phyloP scores from a whole-genome alignment of 1,140 invertebrate genomes.

The Hylaeus anthracinus region DNA sequence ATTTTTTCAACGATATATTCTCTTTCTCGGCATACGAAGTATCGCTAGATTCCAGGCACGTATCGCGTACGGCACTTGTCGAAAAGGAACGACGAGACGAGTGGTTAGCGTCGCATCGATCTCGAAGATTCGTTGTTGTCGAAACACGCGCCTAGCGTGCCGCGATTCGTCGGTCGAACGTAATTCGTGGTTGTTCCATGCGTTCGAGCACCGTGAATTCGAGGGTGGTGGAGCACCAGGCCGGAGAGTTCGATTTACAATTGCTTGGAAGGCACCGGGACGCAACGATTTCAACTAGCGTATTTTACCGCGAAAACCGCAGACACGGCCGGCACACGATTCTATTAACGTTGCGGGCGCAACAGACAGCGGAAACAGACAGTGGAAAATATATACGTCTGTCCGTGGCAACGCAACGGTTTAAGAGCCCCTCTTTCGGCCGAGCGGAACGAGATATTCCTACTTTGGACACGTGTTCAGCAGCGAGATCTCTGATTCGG shows the following conservation, averaged over 20 bases:
- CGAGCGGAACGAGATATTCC: neutral
- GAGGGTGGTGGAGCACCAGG: too few species aligned
- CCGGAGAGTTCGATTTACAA: constrained; percentile 13
- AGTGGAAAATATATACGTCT: constrained; percentile 1
- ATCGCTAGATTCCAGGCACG: too few species aligned
- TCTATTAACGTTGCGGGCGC: constrained; percentile 10
- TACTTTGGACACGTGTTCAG: neutral
- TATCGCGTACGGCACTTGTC: too few species aligned
- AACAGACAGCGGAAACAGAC: neutral
- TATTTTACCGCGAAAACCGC: constrained; percentile 26
- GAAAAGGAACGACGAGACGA: too few species aligned
- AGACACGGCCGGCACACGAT: neutral
- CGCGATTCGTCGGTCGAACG: too few species aligned
- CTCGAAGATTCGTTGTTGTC: neutral
- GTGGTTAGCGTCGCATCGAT: neutral
- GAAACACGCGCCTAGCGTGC: neutral
- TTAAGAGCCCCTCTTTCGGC: neutral
- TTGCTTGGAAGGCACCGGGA: constrained; percentile 12
- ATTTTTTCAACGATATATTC: too few species aligned
- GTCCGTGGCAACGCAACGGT: constrained; percentile 23
- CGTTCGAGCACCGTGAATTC: neutral
- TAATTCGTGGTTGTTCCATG: neutral
- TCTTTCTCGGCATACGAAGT: too few species aligned
- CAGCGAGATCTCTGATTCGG: neutral
- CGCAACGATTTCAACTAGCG: neutral